Conservation (phyloP, 2,797 vertebrate species). For the Ispidina picta region DNA sequence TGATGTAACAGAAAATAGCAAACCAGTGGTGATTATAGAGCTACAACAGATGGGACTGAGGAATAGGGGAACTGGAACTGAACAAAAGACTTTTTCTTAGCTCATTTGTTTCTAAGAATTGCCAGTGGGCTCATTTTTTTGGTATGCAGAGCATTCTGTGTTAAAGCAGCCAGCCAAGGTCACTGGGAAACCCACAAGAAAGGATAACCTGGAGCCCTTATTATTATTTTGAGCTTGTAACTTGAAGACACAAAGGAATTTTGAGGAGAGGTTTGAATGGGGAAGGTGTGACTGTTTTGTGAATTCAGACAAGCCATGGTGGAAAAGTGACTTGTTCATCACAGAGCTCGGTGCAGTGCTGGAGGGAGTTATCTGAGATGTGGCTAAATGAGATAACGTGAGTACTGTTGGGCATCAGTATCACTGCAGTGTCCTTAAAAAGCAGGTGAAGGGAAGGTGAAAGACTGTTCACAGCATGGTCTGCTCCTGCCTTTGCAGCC, state of each 20-base stretch:
- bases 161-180: conserved; percentile 38
- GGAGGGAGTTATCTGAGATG: conserved; percentile 2
- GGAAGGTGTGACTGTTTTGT: conserved; percentile 10
- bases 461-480: not conserved
- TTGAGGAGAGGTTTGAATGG: conserved; percentile 2
- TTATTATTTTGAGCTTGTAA: conserved; percentile 44
- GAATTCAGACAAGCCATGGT: not conserved
- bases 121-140: not conserved
- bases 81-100: not conserved
- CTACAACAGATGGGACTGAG: not conserved
- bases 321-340: not conserved
- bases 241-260: not conserved
- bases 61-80: not conserved
- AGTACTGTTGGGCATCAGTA: not conserved
- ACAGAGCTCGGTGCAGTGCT: not conserved
- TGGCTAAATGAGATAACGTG: conserved; percentile 2
- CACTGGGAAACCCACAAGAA: conserved; percentile 41
- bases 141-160: not conserved
- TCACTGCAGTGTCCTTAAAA: conserved; percentile 51
- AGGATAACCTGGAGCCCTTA: conserved; percentile 3
- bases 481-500: not conserved
- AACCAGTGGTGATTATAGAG: not conserved
- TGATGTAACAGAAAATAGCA: not conserved
- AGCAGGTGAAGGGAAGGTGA: conserved; percentile 48
- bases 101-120: conserved; percentile 36